Conservation (phyloP, 1,140 invertebrate species). For the Scaptomyza hsui region DNA sequence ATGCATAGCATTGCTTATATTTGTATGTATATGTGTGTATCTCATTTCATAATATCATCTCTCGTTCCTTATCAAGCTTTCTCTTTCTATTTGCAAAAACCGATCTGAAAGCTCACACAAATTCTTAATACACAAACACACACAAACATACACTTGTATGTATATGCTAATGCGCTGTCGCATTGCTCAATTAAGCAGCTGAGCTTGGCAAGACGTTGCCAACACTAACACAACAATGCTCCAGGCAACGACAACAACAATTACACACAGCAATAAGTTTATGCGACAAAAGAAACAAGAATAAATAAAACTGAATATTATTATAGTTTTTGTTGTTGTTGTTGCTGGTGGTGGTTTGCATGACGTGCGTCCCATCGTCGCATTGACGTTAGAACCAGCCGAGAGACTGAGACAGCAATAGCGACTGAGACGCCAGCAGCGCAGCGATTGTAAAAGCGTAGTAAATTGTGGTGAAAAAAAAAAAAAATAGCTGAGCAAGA, state of each 20-base stretch:
- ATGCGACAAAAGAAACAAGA: constrained; percentile 53
- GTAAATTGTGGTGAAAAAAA: constrained; percentile 43
- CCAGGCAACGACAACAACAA: constrained; percentile 28
- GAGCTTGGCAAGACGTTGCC: background rate
- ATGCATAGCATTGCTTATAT: background rate
- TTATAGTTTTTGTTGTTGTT: constrained; percentile 41
- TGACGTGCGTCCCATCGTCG: too few species aligned
- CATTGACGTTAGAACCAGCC: constrained; percentile 3
- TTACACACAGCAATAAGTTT: constrained; percentile 49
- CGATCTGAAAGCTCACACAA: constrained; percentile 28
- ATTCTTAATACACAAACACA: constrained; percentile 5
- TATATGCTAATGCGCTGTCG: constrained; percentile 26
- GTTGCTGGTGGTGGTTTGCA: background rate
- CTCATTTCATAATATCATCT: background rate
- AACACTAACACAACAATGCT: constrained; percentile 8
- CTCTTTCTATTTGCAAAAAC: constrained; percentile 10
- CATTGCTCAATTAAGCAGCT: constrained; percentile 36
- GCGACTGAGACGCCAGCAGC: constrained; percentile 8
- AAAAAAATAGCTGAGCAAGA: background rate
- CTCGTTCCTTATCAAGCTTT: background rate
- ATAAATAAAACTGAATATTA: constrained; percentile 56
- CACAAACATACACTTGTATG: too few species aligned
- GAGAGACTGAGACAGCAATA: background rate
- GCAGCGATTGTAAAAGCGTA: constrained; percentile 46
- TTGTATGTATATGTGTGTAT: background rate